phyloP scores from a whole-genome alignment of 1,140 invertebrate species.

The Drosophila arizonae region DNA sequence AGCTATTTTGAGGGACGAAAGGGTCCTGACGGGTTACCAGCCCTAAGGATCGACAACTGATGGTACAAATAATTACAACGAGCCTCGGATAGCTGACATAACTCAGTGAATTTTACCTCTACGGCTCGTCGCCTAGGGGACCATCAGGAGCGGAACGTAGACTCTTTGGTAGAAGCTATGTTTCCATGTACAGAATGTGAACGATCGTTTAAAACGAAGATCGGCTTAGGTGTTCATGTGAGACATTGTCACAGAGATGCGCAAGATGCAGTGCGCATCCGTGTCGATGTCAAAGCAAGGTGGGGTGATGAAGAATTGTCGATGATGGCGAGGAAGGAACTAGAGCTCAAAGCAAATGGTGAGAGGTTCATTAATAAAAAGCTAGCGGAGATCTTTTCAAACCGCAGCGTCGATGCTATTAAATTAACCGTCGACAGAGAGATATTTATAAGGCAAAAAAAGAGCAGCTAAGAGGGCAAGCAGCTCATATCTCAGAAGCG shows the following conservation, averaged over 20 bases:
- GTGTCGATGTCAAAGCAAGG: constrained; percentile 7
- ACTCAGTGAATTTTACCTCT: constrained; percentile 1
- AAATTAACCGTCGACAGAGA: constrained; percentile 22
- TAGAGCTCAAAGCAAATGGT: constrained; percentile 34
- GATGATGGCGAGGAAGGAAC: constrained; percentile 33
- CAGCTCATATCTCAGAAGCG: background rate
- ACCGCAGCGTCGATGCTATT: constrained; percentile 20
- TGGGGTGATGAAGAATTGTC: constrained; percentile 31
- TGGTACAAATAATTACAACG: background rate
- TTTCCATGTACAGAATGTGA: background rate
- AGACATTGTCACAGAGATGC: background rate
- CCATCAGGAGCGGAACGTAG: constrained; percentile 3
- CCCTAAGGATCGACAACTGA: background rate
- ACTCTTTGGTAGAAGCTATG: background rate
- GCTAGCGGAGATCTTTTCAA: constrained; percentile 17
- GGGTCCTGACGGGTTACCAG: background rate
- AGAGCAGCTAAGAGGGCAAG: background rate
- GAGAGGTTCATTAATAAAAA: constrained; percentile 16
- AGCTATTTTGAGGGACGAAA: background rate
- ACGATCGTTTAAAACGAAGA: constrained; percentile 5
- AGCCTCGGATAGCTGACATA: constrained; percentile 3
- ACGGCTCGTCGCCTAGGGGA: background rate
- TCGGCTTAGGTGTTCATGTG: constrained; percentile 3
- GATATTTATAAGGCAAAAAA: constrained; percentile 20
- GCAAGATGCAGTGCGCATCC: background rate